Evolutionary conservation across 2,888 invertebrate species (phyloP).

Genomic region (Lepas anatifera): DNA sequence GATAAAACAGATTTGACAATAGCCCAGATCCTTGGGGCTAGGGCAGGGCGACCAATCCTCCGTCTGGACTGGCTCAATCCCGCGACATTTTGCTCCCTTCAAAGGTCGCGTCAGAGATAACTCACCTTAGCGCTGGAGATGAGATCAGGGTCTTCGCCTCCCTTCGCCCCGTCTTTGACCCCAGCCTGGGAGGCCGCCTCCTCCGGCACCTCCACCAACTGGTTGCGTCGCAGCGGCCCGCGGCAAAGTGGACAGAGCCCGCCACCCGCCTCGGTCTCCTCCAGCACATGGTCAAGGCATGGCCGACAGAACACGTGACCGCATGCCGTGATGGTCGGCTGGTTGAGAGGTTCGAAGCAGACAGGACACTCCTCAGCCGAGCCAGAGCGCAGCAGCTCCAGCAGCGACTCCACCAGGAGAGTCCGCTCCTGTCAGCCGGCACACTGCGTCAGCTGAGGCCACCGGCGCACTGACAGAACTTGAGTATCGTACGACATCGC

Average conservation of each 20-base stretch:
- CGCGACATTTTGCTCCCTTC: no score
- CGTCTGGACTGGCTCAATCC: not conserved
- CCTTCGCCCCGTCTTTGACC: not conserved
- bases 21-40: no score
- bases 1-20: no score
- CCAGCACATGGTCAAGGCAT: conserved; percentile 2
- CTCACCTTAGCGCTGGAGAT: not conserved
- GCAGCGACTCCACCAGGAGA: not conserved
- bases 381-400: not conserved
- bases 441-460: not conserved
- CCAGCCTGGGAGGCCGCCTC: not conserved
- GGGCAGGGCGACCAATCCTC: not conserved
- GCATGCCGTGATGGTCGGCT: conserved; percentile 15
- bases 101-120: no score
- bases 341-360: conserved; percentile 8
- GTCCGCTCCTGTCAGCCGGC: not conserved
- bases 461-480: no score
- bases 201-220: conserved; percentile 10
- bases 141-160: not conserved
- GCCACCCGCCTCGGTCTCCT: not conserved
- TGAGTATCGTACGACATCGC: no score
- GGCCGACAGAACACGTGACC: conserved; percentile 15
- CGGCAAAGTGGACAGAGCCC: conserved; percentile 14
- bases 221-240: not conserved
- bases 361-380: conserved; percentile 14